Conservation (phyloP, 1,140 invertebrate genomes). For the Zaprionus vittiger region DNA sequence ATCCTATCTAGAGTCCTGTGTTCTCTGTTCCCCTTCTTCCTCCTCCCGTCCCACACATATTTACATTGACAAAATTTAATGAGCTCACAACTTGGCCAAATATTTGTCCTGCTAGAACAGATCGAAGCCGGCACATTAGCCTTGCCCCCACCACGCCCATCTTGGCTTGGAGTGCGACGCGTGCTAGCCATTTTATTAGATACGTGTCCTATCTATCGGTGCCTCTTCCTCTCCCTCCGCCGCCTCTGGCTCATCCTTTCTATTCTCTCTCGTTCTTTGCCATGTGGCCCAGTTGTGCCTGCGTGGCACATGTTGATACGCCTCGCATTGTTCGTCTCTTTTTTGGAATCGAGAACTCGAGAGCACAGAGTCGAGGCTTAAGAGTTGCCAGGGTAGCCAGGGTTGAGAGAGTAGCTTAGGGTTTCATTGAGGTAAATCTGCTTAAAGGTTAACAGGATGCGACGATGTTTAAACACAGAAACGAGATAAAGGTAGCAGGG, state of each 20-base stretch:
- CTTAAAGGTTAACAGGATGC: not conserved
- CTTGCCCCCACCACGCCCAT: not conserved
- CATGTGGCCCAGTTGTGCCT: not conserved
- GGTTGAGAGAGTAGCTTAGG: not conserved
- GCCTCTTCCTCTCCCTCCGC: conserved; percentile 13
- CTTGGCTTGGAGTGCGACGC: conserved; percentile 33
- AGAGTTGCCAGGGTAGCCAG: conserved; percentile 1
- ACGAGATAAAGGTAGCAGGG: too few relatives aligned
- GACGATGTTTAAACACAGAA: not conserved
- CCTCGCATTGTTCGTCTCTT: not conserved
- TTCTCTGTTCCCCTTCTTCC: not conserved
- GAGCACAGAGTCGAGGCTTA: not conserved
- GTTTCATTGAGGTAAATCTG: not conserved
- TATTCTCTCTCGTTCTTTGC: not conserved
- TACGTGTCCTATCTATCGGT: conserved; percentile 74
- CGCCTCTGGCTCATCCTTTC: not conserved
- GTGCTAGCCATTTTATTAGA: conserved; percentile 74
- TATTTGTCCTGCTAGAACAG: conserved; percentile 54
- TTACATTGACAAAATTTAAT: conserved; percentile 78
- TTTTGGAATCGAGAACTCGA: too few relatives aligned
- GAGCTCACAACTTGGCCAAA: conserved; percentile 72
- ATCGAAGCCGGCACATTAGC: conserved; percentile 55
- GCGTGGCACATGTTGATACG: conserved; percentile 4
- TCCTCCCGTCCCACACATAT: conserved; percentile 48
- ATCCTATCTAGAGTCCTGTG: not conserved